These are phyloP conservation scores for Strigamia maritima DNA, from an alignment of 2,888 invertebrate species.

Conservation along the genomic window DNA sequence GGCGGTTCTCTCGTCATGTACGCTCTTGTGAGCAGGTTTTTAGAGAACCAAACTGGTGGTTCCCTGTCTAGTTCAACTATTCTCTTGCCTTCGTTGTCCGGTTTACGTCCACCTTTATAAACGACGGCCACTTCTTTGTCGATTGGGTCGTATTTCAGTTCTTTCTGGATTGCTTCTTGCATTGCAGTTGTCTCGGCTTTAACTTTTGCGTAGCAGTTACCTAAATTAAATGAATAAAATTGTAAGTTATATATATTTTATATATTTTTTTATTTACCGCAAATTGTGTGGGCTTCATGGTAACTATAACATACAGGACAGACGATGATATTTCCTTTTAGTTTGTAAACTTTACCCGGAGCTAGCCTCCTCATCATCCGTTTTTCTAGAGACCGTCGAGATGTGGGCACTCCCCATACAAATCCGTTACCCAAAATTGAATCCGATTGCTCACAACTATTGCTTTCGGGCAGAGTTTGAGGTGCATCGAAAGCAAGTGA, in stretches of 20 bases:
- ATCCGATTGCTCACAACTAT: neutral
- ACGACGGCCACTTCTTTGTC: slow-evolving; percentile 81
- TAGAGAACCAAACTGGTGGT: slow-evolving; percentile 83
- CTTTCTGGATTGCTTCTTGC: slow-evolving; percentile 68
- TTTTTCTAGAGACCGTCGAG: slow-evolving; percentile 71
- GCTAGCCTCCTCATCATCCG: slow-evolving; percentile 67
- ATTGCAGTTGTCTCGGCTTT: slow-evolving; percentile 76
- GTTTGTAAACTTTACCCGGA: slow-evolving; percentile 67
- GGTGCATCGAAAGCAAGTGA: neutral
- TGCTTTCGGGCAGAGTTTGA: neutral
- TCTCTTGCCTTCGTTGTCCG: slow-evolving; percentile 60
- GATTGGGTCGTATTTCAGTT: slow-evolving; percentile 68
- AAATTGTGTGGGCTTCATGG: slow-evolving; percentile 73
- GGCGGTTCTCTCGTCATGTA: neutral
- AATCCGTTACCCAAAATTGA: slow-evolving; percentile 61
- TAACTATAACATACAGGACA: slow-evolving; percentile 82
- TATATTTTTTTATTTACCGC: slow-evolving; percentile 72
- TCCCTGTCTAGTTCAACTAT: slow-evolving; percentile 81
- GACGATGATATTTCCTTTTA: slow-evolving; percentile 69
- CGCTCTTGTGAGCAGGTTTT: slow-evolving; percentile 62
- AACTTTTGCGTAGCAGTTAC: slow-evolving; percentile 78
- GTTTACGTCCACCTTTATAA: slow-evolving; percentile 69
- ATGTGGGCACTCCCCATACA: slow-evolving; percentile 77
- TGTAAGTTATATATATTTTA: slow-evolving; percentile 5
- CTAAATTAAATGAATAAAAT: slow-evolving; percentile 55